These are phyloP conservation scores for Lycodopsis pacificus DNA, from an alignment of 2,797 vertebrate species.

Conservation along the genomic window DNA sequence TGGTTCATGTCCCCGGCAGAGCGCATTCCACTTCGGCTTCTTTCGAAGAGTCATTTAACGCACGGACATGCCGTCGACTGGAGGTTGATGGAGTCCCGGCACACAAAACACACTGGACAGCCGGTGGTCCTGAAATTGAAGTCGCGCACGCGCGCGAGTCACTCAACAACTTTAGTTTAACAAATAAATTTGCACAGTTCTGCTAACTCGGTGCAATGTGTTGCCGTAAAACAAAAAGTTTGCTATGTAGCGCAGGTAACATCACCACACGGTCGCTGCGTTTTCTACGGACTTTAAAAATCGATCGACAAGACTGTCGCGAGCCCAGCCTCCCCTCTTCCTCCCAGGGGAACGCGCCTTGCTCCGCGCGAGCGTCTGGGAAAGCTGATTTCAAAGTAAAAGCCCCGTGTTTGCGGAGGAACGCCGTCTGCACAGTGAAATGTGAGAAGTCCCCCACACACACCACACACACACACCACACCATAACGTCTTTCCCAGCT, in stretches of 20 bases:
- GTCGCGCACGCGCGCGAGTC: neutral
- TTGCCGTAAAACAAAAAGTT: no score
- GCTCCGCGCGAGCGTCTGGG: slow-evolving; percentile 27
- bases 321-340: neutral
- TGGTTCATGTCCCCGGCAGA: slow-evolving; percentile 31
- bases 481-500: neutral
- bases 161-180: neutral
- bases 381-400: slow-evolving; percentile 60
- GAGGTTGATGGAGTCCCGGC: neutral
- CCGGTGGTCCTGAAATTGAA: slow-evolving; percentile 67
- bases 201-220: no score
- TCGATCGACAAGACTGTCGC: neutral
- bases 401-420: slow-evolving; percentile 23
- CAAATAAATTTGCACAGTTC: neutral
- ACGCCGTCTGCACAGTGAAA: slow-evolving; percentile 38
- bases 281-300: neutral
- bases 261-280: no score
- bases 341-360: slow-evolving; percentile 21
- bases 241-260: rapidly evolving
- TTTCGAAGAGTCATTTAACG: slow-evolving; percentile 11
- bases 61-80: slow-evolving; percentile 1
- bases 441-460: slow-evolving; percentile 11
- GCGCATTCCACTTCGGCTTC: slow-evolving; percentile 38
- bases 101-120: slow-evolving; percentile 20
- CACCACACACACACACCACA: neutral